phyloP scores from a whole-genome alignment of 2,797 vertebrate species.

The Lepilemur septentrionalis region DNA sequence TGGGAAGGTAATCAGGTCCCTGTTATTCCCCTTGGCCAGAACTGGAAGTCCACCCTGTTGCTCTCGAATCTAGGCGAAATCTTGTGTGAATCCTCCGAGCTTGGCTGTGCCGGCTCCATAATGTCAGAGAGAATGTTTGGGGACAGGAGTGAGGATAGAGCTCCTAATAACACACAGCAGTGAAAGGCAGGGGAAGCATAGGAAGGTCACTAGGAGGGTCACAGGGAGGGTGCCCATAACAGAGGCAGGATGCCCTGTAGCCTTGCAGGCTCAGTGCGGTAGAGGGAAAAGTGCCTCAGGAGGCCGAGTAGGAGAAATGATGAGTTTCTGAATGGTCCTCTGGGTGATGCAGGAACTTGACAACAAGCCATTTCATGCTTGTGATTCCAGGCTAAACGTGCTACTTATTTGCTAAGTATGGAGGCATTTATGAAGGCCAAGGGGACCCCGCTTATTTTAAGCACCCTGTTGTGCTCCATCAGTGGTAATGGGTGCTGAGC shows the following conservation, averaged over 20 bases:
- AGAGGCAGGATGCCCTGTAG: background rate
- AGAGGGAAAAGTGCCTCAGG: background rate
- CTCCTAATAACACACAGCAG: background rate
- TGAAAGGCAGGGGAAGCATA: background rate
- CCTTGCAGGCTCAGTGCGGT: background rate
- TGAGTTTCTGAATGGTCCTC: background rate
- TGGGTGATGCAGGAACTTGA: background rate
- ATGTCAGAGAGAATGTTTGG: background rate
- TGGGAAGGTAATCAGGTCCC: background rate
- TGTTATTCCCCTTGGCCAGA: background rate
- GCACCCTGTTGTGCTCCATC: slow-evolving; percentile 76
- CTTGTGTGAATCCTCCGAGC: accelerated
- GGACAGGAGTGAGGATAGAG: background rate
- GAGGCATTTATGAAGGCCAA: slow-evolving; percentile 67
- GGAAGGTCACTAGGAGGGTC: background rate
- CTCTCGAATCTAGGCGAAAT: background rate
- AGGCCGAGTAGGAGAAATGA: background rate
- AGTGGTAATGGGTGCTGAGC: slow-evolving; percentile 68
- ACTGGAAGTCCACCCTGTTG: background rate
- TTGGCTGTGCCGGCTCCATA: background rate
- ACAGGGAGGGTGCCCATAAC: background rate
- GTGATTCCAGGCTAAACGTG: slow-evolving; percentile 45
- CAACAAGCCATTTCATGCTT: background rate
- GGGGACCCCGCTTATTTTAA: slow-evolving; percentile 66
- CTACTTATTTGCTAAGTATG: slow-evolving; percentile 53